A percentile compares a stretch with the other conserved stretches of the same genome.
Evolutionary conservation across 2,113 vertebrate genomes (phyloP).

Genomic region (Tringa solitaria): DNA sequence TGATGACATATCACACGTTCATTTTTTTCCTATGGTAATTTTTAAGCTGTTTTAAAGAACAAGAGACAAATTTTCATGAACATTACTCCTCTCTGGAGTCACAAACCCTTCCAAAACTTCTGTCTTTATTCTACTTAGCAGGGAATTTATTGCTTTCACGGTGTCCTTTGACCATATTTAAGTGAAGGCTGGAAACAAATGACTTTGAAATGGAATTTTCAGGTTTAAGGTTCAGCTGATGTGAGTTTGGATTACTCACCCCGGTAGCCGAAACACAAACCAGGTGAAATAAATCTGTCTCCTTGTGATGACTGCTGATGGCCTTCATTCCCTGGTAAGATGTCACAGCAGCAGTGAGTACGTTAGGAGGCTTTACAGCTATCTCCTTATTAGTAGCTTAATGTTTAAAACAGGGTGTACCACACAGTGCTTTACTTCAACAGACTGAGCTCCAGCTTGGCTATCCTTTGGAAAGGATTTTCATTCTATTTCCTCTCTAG

Average conservation of each 20-base stretch:
- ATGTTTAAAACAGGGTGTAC: background rate
- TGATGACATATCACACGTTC: background rate
- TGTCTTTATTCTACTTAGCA: background rate
- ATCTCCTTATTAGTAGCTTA: background rate
- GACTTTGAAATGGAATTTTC: background rate
- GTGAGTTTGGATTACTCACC: background rate
- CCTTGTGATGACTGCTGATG: background rate
- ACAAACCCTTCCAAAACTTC: background rate
- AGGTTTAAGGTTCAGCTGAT: background rate
- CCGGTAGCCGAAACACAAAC: background rate
- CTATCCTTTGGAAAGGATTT: background rate
- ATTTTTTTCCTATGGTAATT: background rate
- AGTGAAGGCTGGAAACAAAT: constrained; percentile 23
- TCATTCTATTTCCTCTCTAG: background rate
- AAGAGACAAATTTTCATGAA: background rate
- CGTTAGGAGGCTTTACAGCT: background rate
- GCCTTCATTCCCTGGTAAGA: background rate
- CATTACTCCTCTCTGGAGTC: background rate
- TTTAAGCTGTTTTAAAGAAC: background rate
- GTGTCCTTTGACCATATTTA: background rate
- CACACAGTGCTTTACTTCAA: background rate
- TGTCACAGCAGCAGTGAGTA: background rate
- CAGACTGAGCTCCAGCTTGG: constrained; percentile 6
- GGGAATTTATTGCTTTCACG: background rate
- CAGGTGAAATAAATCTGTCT: constrained; percentile 19